Percentiles rank a stretch among this genome's conserved stretches.
Conservation (phyloP, 1,140 invertebrate genomes). For the Euura saliciscinereae region DNA sequence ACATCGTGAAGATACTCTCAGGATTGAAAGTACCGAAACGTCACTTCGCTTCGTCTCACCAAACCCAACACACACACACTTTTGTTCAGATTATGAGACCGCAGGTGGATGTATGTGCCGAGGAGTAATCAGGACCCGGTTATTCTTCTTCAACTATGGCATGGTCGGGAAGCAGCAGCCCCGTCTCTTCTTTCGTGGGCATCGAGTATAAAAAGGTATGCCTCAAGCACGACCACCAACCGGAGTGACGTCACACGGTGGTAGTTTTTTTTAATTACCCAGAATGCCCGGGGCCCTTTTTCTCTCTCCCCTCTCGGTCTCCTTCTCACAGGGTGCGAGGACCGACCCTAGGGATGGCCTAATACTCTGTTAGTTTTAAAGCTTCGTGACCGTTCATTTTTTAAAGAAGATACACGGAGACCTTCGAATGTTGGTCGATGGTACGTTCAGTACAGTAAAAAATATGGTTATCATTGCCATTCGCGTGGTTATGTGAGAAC, state of each 20-base stretch:
- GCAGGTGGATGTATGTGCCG: background rate
- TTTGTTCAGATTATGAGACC: no score
- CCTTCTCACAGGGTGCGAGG: no score
- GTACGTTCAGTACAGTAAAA: no score
- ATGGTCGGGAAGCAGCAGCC: background rate
- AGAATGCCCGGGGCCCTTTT: constrained; percentile 20
- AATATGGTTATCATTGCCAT: no score
- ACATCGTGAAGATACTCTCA: background rate
- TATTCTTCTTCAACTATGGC: background rate
- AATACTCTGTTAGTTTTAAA: no score
- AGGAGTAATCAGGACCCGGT: background rate
- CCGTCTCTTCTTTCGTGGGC: background rate
- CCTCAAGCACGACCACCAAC: constrained; percentile 15
- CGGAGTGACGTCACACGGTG: constrained; percentile 24
- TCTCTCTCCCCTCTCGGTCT: background rate
- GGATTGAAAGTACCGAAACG: background rate
- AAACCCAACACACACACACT: background rate
- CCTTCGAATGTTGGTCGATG: no score
- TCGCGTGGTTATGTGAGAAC: background rate
- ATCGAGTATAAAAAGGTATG: background rate
- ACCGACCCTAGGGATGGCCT: no score
- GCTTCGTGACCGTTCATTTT: no score
- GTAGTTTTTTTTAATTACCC: constrained; percentile 34
- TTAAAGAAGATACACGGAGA: no score
- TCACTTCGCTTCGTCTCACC: background rate